Evolutionary conservation across 2,797 vertebrate genomes (phyloP), one percentile per base, ranked within the genome.

Genomic region (Rhadinocentrus ornatus): DNA sequence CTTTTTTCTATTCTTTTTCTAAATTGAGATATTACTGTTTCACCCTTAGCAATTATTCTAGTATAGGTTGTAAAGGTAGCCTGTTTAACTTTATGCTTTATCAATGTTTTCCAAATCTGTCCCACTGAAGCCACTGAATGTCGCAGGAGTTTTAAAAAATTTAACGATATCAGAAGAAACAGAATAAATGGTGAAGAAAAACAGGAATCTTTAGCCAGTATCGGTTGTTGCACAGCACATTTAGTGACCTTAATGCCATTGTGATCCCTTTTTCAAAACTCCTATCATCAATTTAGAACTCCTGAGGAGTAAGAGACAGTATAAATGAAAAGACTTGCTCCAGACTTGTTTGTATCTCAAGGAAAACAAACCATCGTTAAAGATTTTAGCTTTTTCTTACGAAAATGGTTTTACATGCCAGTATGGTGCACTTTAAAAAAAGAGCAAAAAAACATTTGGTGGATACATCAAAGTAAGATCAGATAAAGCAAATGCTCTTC

Each of bases 391-490:
- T 13, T 18, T 24, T 20, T 10, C 20, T n/a, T 20, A 18, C 24
- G 39, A 50, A 6, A 13, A 57, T 24, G 27, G 18, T 83, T 76
- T 62, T 57, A 58, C 2, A 69, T 68, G 48, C 12, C 31, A 37
- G 31, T 56, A 2, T 20, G 22, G 1, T 0, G 29, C 13, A 13
- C 18, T 52, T 50, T 44, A 69, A 57, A 46, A 13, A 55, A n/a
- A 15, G 22, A 16, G 8, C n/a, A 48, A 48, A 24, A 55, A 62
- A 44, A 18, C 16, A 53, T 39, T 6, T n/a, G 68, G 56, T 20
- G 58, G 52, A 75, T 13, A 50, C 59, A 66, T 69, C 37, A 81
- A 35, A 71, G 71, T 29, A 1, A 46, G 29, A 74, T 78, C 56
- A 75, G 63, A 62, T 57, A 66, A 39, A 78, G 37, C 11, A 15